These are phyloP conservation scores for Spinus olivaceus DNA, from an alignment of 2,797 vertebrate genomes.

Conservation along the genomic window DNA sequence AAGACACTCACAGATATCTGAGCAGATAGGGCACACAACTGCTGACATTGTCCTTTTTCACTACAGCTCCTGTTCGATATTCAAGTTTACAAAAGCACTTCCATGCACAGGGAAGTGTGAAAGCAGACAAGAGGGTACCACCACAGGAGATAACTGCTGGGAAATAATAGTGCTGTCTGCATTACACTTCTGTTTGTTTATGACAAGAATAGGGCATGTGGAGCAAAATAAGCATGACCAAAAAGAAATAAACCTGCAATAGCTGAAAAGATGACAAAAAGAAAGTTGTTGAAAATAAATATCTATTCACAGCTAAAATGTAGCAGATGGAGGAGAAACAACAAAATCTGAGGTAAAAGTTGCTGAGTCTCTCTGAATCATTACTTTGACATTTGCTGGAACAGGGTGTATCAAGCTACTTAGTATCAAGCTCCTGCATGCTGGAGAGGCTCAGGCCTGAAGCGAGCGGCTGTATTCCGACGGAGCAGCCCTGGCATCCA, in stretches of 20 bases:
- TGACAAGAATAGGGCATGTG: not conserved
- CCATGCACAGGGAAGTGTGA: not conserved
- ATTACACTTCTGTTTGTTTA: not conserved
- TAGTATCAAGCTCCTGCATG: not conserved
- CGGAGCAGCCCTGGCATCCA: not conserved
- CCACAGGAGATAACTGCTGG: not conserved
- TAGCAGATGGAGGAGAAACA: not conserved
- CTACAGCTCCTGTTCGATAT: not conserved
- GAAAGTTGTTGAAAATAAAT: not conserved
- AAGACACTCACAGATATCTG: not conserved
- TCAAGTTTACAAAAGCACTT: not conserved
- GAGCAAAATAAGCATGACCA: not conserved
- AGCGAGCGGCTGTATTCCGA: not conserved
- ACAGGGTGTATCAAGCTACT: not conserved
- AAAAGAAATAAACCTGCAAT: not conserved
- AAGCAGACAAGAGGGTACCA: not conserved
- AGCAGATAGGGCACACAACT: not conserved
- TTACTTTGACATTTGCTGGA: not conserved
- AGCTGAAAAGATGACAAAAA: not conserved
- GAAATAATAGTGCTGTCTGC: not conserved
- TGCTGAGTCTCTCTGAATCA: not conserved
- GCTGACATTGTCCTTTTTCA: not conserved
- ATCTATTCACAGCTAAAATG: not conserved
- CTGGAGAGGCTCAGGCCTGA: not conserved
- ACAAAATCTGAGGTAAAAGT: not conserved